A percentile compares a stretch with the other conserved stretches of the same genome.
Conservation (phyloP, 2,888 invertebrate genomes). For the Drosophila atripex region DNA sequence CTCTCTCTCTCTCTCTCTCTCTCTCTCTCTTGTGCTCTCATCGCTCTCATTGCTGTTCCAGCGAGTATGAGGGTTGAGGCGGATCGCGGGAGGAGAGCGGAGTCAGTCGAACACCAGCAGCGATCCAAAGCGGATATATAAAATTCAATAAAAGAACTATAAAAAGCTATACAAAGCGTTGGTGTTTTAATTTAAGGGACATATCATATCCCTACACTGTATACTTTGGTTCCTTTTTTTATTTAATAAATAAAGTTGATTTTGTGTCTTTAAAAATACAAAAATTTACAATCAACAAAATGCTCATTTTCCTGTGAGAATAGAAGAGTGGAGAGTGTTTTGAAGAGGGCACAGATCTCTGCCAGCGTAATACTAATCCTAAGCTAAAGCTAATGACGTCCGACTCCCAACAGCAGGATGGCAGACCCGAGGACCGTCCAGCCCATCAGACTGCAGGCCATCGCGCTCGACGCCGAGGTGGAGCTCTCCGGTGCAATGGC, state of each 20-base stretch:
- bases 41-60: too few relatives aligned
- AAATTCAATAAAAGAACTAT: too few relatives aligned
- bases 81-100: too few relatives aligned
- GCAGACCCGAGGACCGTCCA: conserved; percentile 23
- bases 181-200: too few relatives aligned
- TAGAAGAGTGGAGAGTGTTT: conserved; percentile 24
- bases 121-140: too few relatives aligned
- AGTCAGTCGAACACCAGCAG: too few relatives aligned
- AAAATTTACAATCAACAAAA: conserved; percentile 65
- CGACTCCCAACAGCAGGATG: conserved; percentile 10
- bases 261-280: conserved; percentile 71
- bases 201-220: too few relatives aligned
- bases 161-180: too few relatives aligned
- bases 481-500: conserved; percentile 74
- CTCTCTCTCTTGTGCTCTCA: too few relatives aligned
- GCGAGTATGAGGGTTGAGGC: too few relatives aligned
- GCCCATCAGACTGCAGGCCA: conserved; percentile 17
- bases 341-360: conserved; percentile 5
- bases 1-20: too few relatives aligned
- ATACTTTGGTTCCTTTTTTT: conserved; percentile 72
- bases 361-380: conserved; percentile 26
- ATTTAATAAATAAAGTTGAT: conserved; percentile 74
- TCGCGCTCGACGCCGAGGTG: conserved; percentile 54
- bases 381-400: conserved; percentile 22
- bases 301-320: conserved; percentile 33